Percentiles rank a stretch among this genome's conserved stretches.
phyloP scores from a whole-genome alignment of 2,797 vertebrate genomes.

The Xenopus petersii region DNA sequence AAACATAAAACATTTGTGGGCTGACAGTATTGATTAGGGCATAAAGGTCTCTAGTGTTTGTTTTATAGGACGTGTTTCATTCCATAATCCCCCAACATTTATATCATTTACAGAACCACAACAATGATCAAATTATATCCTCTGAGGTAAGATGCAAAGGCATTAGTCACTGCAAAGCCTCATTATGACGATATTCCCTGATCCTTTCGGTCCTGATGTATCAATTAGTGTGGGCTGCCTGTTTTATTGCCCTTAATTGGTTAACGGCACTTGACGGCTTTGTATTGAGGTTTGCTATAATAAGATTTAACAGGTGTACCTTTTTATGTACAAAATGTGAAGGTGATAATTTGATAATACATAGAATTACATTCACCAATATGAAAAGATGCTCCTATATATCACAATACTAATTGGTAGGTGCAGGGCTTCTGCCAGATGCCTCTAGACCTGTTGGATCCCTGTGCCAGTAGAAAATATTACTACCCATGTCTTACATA shows the following conservation, averaged over 20 bases:
- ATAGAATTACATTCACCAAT: no score
- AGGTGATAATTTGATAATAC: no score
- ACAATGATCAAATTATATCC: conserved; percentile 43
- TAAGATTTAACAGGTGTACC: no score
- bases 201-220: conserved; percentile 25
- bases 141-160: conserved; percentile 31
- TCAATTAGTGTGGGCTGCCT: conserved; percentile 38
- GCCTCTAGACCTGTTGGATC: no score
- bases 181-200: conserved; percentile 36
- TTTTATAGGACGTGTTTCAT: conserved; percentile 16
- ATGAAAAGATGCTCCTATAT: no score
- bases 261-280: conserved; percentile 4
- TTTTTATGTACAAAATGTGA: no score
- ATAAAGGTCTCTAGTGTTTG: conserved; percentile 25
- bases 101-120: conserved; percentile 35
- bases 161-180: conserved; percentile 31
- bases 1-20: conserved; percentile 44
- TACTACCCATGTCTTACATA: no score
- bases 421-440: no score
- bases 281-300: no score
- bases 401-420: no score
- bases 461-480: no score
- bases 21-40: conserved; percentile 46
- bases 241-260: conserved; percentile 37
- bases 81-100: conserved; percentile 21